These are phyloP conservation scores for Rhynchonycteris naso DNA, from an alignment of 2,797 vertebrate genomes.

Conservation along the genomic window DNA sequence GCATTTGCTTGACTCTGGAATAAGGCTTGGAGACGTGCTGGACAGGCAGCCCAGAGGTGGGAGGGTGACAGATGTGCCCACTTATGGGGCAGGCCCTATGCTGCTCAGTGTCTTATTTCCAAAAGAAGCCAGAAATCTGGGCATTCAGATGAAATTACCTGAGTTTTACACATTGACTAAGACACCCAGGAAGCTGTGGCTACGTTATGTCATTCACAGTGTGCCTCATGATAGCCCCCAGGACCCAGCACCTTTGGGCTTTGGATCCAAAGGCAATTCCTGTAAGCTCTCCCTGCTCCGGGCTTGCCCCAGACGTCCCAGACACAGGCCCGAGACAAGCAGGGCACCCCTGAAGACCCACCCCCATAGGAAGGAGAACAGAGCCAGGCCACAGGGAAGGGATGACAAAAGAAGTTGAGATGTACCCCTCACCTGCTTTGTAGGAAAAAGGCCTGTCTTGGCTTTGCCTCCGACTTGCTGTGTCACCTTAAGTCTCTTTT, in stretches of 20 bases:
- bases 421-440: neutral
- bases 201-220: fast-evolving
- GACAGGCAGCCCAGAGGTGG: neutral
- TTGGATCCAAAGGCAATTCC: neutral
- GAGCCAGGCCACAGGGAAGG: neutral
- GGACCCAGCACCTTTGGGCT: neutral
- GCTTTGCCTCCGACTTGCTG: neutral
- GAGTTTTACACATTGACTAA: neutral
- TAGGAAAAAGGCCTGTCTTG: neutral
- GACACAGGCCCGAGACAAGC: neutral
- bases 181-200: fast-evolving
- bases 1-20: neutral
- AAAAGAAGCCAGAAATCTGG: neutral
- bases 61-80: fast-evolving
- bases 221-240: neutral
- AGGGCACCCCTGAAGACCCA: neutral
- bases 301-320: neutral
- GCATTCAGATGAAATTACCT: neutral
- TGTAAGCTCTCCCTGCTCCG: neutral
- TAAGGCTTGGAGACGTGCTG: neutral
- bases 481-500: neutral
- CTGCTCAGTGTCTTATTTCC: neutral
- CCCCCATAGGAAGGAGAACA: neutral
- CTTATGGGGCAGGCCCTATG: neutral
- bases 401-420: neutral